A percentile compares a stretch with the other conserved stretches of the same genome.
Conservation (phyloP, 35 echinoderm and acorn worm genomes). For the Acanthaster planci region DNA sequence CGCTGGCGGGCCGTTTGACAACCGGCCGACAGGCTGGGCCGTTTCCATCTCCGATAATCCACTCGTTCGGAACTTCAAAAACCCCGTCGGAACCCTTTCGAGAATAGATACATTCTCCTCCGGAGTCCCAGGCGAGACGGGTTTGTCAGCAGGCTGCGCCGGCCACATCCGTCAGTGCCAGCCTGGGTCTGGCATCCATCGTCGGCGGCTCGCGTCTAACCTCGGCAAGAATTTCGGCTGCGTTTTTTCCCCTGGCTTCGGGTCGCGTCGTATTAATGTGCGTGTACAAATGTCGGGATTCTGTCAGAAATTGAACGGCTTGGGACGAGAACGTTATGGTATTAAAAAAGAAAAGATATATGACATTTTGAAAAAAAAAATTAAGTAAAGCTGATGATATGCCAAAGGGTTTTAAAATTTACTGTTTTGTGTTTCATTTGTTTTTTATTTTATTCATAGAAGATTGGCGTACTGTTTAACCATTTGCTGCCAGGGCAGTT, state of each 20-base stretch:
- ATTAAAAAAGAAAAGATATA: no score
- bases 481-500: no score
- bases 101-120: conserved; percentile 7
- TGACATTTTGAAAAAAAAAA: no score
- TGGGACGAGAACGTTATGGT: no score
- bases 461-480: no score
- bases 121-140: neutral
- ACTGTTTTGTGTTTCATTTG: no score
- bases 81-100: neutral
- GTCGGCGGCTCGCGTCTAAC: conserved; percentile 10
- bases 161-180: conserved; percentile 24
- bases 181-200: neutral
- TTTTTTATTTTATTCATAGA: no score
- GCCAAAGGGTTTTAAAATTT: no score
- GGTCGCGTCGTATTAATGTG: no score
- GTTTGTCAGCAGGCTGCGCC: neutral
- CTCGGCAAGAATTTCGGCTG: neutral
- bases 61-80: conserved; percentile 24
- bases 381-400: no score
- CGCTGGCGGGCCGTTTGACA: neutral
- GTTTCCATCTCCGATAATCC: neutral
- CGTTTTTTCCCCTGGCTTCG: neutral
- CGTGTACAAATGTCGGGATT: no score
- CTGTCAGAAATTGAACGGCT: no score
- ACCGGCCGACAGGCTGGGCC: neutral